phyloP scores from a whole-genome alignment of 2,888 invertebrate species.

The Sminthurides aquaticus region DNA sequence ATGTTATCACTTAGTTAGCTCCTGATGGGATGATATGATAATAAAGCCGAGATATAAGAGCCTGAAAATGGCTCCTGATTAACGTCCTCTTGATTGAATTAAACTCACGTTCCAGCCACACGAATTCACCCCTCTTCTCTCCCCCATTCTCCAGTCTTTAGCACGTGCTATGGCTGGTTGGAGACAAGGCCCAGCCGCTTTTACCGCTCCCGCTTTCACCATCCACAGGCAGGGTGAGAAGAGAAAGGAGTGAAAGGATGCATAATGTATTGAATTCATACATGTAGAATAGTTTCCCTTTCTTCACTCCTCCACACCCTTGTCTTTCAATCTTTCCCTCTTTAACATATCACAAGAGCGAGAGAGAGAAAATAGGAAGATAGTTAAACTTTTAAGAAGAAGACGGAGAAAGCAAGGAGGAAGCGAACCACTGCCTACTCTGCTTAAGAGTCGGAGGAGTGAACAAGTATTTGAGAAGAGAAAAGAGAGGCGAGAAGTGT shows the following conservation, averaged over 20 bases:
- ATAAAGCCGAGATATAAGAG: background rate
- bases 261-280: slow-evolving; percentile 2
- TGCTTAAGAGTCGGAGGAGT: background rate
- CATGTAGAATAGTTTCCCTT: background rate
- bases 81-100: background rate
- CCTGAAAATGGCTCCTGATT: background rate
- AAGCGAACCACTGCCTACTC: background rate
- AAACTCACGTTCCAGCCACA: background rate
- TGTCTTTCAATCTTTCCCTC: slow-evolving; percentile 3
- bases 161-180: background rate
- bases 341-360: slow-evolving; percentile 7
- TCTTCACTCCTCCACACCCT: slow-evolving; percentile 8
- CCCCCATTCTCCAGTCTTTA: background rate
- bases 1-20: background rate
- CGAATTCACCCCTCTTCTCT: background rate
- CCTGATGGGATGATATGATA: background rate
- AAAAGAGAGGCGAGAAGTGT: slow-evolving; percentile 1
- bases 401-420: background rate
- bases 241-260: slow-evolving; percentile 1
- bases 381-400: background rate
- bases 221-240: background rate
- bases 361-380: background rate
- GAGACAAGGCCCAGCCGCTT: no score
- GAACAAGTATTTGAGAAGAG: background rate
- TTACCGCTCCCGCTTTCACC: background rate